Percentiles rank a stretch among this genome's conserved stretches.
Evolutionary conservation across 2,888 invertebrate species (phyloP).

Genomic region (Monoplex corrugatus): DNA sequence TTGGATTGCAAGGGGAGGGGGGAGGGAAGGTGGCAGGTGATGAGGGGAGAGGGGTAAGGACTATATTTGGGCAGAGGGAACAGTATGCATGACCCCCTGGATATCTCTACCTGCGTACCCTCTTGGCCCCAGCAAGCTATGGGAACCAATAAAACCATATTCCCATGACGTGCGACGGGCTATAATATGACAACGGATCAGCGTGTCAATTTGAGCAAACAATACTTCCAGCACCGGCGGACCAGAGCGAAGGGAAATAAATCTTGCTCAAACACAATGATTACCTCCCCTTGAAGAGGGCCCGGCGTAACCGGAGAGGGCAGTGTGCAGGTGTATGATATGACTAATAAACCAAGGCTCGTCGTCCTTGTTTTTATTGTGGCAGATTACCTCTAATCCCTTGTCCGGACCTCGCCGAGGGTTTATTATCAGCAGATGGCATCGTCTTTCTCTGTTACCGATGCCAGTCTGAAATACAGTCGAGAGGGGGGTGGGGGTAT

Average conservation of each 20-base stretch:
- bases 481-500: background rate
- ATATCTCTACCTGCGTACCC: no score
- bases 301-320: background rate
- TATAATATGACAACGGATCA: slow-evolving; percentile 34
- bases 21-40: no score
- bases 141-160: slow-evolving; percentile 29
- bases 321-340: slow-evolving; percentile 44
- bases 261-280: slow-evolving; percentile 1
- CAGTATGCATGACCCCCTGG: no score
- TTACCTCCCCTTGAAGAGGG: background rate
- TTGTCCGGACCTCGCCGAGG: background rate
- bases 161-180: background rate
- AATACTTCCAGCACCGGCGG: background rate
- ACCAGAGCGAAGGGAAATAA: slow-evolving; percentile 2
- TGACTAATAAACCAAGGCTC: slow-evolving; percentile 29
- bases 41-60: no score
- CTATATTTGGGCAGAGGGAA: no score
- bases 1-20: no score
- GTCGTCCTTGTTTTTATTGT: slow-evolving; percentile 4
- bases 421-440: background rate
- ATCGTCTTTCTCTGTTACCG: background rate
- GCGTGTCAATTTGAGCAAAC: slow-evolving; percentile 1
- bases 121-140: background rate
- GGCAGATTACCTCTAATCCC: slow-evolving; percentile 32
- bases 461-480: background rate